Base-by-base conservation (phyloP, 2,797 vertebrate genomes). In the Hephaestus fuliginosus region DNA sequence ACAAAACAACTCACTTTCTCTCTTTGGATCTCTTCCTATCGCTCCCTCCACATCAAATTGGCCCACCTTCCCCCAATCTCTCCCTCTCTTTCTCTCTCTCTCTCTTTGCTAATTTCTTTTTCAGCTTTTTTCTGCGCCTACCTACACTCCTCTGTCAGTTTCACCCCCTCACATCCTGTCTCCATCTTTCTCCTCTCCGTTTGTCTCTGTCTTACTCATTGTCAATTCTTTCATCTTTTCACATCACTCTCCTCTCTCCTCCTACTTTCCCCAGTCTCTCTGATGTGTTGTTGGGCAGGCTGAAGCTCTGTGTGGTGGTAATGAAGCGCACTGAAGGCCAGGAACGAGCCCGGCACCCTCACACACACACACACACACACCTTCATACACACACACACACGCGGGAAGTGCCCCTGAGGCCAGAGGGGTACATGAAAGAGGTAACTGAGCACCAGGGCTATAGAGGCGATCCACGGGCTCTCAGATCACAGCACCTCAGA, bases 161-260 rank as follows among this genome's bases (percentile, higher is more conserved):
- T 83, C 88, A 79, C 89, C 86, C 85, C 83, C 82, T 81, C 84
- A 70, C 82, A 86, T 82, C 83, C 80, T 70, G 85, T 83, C 82
- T 86, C 70, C 80, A 69, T 80, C 84, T 44, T 69, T 84, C 82
- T 86, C 74, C 68, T 86, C 88, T 78, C 57, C 39, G 44, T 86
- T 85, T 70, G 81, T 86, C 83, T 89, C 73, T 25, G 43, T 87
- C 90, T 90, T 81, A 85, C 91, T 92, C 88, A 88, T 89, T 87
- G 86, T 87, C 76, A 67, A 60, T 80, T 87, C 85, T 89, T 91
- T 91, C 82, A 91, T 93, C 88, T 88, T 57, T 62, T 84, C 82
- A 79, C 86, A 79, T 88, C 64, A 65, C 84, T 86, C 73, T 86
- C 77, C 78, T 86, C 83, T 86, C 79, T 86, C 83, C 83, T 86